phyloP scores from a whole-genome alignment of 1,140 invertebrate species.

The Anadara kagoshimensis region DNA sequence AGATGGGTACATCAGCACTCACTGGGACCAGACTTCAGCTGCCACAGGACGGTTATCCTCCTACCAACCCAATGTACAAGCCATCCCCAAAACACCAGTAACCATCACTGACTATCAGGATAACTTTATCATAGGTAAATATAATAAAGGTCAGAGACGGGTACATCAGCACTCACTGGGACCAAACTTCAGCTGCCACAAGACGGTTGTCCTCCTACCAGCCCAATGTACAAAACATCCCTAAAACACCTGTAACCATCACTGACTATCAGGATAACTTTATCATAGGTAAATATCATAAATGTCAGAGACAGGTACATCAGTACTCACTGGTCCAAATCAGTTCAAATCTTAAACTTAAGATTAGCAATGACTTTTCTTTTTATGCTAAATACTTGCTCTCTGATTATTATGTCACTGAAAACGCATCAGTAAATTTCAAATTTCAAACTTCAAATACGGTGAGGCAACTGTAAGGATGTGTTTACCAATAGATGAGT shows the following conservation, averaged over 20 bases:
- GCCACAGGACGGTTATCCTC: slow-evolving; percentile 78
- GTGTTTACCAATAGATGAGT: no score
- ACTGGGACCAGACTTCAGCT: slow-evolving; percentile 78
- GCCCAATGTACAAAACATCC: slow-evolving; percentile 79
- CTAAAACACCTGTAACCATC: slow-evolving; percentile 75
- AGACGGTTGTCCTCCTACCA: slow-evolving; percentile 78
- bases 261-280: slow-evolving; percentile 48
- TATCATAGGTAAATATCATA: slow-evolving; percentile 55
- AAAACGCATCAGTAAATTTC: no score
- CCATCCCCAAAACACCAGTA: slow-evolving; percentile 77
- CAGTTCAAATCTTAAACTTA: no score
- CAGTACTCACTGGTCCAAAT: no score
- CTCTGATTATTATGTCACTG: no score
- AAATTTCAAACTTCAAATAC: no score
- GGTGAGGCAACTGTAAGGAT: no score
- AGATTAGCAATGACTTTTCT: no score
- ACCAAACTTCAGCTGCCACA: slow-evolving; percentile 78
- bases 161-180: slow-evolving; percentile 79
- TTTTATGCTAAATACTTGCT: no score
- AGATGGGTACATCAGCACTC: slow-evolving; percentile 72
- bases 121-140: slow-evolving; percentile 57
- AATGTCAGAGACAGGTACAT: no score
- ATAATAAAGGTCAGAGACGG: no score
- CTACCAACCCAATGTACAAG: slow-evolving; percentile 78
- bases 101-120: slow-evolving; percentile 57